These are phyloP conservation scores for Labeo rohita DNA, from an alignment of 2,113 vertebrate species.

Conservation along the genomic window DNA sequence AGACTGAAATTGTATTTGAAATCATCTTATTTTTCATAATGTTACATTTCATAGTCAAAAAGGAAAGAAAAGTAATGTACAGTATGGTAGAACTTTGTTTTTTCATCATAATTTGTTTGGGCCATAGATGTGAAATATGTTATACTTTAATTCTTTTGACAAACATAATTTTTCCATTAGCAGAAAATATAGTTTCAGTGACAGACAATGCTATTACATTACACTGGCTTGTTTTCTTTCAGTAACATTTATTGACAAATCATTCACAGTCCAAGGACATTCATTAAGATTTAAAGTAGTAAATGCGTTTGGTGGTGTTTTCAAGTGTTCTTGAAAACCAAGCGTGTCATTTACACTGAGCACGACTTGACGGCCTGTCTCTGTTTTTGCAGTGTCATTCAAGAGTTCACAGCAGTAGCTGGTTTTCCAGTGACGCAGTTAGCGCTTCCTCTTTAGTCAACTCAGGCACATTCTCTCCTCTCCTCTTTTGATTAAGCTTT, in stretches of 20 bases:
- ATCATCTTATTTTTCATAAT: no score
- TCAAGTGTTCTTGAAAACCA: neutral
- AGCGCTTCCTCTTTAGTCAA: slow-evolving; percentile 18
- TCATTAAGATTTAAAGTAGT: neutral
- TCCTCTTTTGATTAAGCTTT: slow-evolving; percentile 29
- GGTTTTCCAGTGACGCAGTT: slow-evolving; percentile 2
- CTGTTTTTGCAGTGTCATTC: neutral
- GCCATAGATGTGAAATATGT: neutral
- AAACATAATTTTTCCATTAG: neutral
- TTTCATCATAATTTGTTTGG: neutral
- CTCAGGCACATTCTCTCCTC: slow-evolving; percentile 19
- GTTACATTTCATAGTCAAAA: neutral
- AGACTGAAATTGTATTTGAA: no score
- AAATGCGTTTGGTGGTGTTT: neutral
- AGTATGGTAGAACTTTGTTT: neutral
- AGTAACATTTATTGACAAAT: neutral
- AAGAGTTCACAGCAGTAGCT: neutral
- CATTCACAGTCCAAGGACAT: neutral
- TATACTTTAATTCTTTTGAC: neutral
- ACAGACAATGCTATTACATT: neutral
- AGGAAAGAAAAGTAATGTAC: neutral
- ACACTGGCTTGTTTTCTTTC: neutral
- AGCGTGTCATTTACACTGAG: neutral
- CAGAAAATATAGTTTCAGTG: neutral
- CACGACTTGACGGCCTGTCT: neutral